Evolutionary conservation across 2,797 vertebrate genomes (phyloP).

Genomic region (Pyrocephalus nanus): DNA sequence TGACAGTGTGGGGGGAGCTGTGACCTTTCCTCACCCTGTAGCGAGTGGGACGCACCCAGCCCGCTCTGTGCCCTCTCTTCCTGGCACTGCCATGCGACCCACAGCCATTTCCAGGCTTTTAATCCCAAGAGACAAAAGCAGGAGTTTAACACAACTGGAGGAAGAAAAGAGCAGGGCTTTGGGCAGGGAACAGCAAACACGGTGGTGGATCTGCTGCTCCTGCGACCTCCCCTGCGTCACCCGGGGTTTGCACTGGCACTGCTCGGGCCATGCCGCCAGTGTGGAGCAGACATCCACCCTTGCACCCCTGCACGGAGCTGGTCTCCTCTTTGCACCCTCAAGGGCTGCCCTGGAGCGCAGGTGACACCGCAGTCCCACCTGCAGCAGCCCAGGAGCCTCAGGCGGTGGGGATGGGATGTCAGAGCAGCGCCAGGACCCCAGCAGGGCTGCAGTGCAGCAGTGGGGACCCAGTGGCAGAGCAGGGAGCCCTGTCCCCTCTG

Average conservation of each 20-base stretch:
- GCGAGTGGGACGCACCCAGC: background rate
- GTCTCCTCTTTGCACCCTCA: accelerated
- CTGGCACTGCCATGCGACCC: background rate
- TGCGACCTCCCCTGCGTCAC: background rate
- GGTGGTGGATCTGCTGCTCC: background rate
- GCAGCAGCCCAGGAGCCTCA: background rate
- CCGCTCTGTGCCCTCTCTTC: background rate
- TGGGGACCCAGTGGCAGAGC: background rate
- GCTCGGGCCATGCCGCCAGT: background rate
- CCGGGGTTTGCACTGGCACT: background rate
- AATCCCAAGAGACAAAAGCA: constrained; percentile 59
- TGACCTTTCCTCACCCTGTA: background rate
- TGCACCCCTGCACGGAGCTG: background rate
- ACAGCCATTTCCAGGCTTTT: constrained; percentile 34
- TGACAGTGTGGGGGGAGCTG: accelerated
- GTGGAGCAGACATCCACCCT: background rate
- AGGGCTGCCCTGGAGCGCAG: background rate
- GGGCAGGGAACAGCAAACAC: constrained; percentile 64
- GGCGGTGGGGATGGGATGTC: background rate
- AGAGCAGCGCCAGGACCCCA: background rate
- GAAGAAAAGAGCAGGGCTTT: constrained; percentile 39
- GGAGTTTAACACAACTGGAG: background rate
- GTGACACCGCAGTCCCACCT: background rate
- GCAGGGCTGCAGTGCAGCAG: no score
- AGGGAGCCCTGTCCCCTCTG: background rate